Evolutionary conservation across 1,140 invertebrate species (phyloP), one percentile per base, ranked within the genome.

Genomic region (Polyergus mexicanus): DNA sequence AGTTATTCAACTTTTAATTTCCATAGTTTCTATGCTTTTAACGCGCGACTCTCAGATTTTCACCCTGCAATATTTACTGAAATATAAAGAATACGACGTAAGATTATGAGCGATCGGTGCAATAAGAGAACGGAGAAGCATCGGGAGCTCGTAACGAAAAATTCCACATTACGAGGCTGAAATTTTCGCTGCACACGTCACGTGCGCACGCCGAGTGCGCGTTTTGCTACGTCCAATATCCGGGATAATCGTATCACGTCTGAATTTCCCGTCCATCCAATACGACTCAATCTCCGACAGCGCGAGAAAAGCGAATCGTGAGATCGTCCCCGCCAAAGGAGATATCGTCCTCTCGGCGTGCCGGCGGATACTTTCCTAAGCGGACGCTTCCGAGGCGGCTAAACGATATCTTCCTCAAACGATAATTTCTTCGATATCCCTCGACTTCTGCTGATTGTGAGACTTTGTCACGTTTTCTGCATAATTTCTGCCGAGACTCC

Each of bases 331-430:
- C 35, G 25, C 7, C 13, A 19, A 25, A 6, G 28, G 10, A n/a
- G 32, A 28, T 19, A 32, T 22, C 60, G 38, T 56, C n/a, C 35
- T 54, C 44, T 56, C 44, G 44, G 25, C 28, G 13, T 19, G 44
- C 41, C 44, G 28, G 22, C 60, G n/a, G n/a, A 68, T 78, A 68
- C 76, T 80, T 69, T 69, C 76, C 76, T 69, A 80, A 80, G 51
- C n/a, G 22, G 51, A 10, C 63, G 22, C 44, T 80, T 80, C 63
- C 44, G 44, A 51, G 19, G 44, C 47, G 28, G 62, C 0, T 44
- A 44, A 56, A 69, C 38, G 51, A 68, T 56, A 60, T 69, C 44
- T 69, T 38, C 63, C 19, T 38, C 44, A 35, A 78, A 44, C 38
- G 74, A 69, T 80, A 54, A 80, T 80, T 68, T 80, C 41, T 38